Evolutionary conservation across 2,797 vertebrate species (phyloP).

Genomic region (Coregonus sp.): DNA sequence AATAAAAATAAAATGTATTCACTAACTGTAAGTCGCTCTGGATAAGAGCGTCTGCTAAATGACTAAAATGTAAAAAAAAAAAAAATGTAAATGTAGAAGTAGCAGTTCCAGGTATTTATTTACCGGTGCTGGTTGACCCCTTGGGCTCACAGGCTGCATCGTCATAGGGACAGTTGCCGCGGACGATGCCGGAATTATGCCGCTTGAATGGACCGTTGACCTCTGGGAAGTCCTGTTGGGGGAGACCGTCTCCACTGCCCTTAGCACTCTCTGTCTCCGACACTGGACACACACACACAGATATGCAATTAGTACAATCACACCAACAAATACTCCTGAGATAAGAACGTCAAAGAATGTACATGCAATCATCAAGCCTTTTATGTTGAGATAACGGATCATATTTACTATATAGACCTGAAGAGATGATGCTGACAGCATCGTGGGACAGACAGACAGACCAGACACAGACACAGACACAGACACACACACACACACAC

Average conservation of each 20-base stretch:
- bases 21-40: too few species aligned
- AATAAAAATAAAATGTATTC: too few species aligned
- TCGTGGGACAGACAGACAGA: background rate
- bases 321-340: background rate
- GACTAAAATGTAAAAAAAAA: too few species aligned
- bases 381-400: too few species aligned
- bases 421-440: too few species aligned
- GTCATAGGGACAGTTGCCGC: slow-evolving; percentile 61
- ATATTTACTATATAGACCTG: too few species aligned
- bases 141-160: slow-evolving; percentile 54
- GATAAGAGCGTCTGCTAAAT: too few species aligned
- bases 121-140: slow-evolving; percentile 62
- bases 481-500: too few species aligned
- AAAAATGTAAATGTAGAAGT: too few species aligned
- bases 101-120: background rate
- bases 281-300: slow-evolving; percentile 49
- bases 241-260: slow-evolving; percentile 73
- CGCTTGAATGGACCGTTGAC: slow-evolving; percentile 52
- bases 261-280: slow-evolving; percentile 74
- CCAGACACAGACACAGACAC: too few species aligned
- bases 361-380: background rate
- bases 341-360: background rate
- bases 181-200: slow-evolving; percentile 64
- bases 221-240: slow-evolving; percentile 64
- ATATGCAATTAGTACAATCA: background rate